Evolutionary conservation across 2,797 vertebrate genomes (phyloP).

Genomic region (Carapus acus): DNA sequence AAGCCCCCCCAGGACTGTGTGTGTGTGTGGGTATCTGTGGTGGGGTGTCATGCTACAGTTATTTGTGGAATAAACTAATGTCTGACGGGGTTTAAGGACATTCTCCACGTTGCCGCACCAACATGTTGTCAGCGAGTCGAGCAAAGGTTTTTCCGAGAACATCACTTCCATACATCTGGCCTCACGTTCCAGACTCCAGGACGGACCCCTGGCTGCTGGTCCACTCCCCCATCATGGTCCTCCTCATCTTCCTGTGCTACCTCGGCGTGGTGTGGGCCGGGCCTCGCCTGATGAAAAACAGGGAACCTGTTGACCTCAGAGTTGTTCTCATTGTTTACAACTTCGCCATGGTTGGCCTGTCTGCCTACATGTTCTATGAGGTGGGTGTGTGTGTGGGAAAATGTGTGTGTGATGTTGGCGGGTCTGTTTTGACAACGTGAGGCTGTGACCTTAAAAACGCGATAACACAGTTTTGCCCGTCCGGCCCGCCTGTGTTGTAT

Average conservation of each 20-base stretch:
- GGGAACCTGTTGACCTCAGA: conserved; percentile 58
- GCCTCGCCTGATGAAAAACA: conserved; percentile 50
- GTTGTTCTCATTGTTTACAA: conserved; percentile 63
- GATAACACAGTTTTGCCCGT: no score
- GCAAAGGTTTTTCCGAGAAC: neutral
- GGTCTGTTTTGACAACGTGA: neutral
- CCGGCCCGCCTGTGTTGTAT: no score
- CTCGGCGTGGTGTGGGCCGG: conserved; percentile 63
- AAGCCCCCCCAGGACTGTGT: no score
- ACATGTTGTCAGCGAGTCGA: neutral
- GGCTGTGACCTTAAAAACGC: no score
- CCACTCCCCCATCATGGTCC: conserved; percentile 63
- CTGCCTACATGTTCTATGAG: conserved; percentile 73
- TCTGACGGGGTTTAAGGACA: neutral
- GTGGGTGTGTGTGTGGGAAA: conserved; percentile 46
- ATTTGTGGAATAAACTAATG: no score
- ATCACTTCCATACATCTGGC: neutral
- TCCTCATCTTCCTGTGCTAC: conserved; percentile 61
- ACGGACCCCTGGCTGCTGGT: conserved; percentile 71
- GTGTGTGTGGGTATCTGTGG: no score
- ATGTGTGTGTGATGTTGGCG: neutral
- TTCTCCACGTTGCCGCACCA: no score
- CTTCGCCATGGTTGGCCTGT: conserved; percentile 66
- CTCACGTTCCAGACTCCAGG: conserved; percentile 66
- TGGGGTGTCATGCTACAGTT: no score